A percentile compares a stretch with the other conserved stretches of the same genome.
Conservation (phyloP, 2,113 vertebrate species). For the Oncorhynchus kisutch region DNA sequence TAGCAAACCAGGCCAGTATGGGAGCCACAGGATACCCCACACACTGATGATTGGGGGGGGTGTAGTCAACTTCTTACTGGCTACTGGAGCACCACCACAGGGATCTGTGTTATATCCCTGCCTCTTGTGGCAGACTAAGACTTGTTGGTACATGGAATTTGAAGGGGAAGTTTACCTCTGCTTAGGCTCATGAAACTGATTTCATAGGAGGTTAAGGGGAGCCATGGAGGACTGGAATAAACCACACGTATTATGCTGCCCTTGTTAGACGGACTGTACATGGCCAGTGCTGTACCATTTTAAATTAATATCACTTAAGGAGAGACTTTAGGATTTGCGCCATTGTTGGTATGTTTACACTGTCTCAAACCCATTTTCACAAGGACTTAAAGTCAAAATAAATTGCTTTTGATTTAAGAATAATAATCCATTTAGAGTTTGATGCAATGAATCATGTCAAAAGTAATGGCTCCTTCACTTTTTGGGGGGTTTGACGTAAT, state of each 20-base stretch:
- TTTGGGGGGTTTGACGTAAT: conserved; percentile 35
- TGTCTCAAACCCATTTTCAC: conserved; percentile 67
- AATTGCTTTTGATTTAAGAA: conserved; percentile 28
- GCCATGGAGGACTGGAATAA: conserved; percentile 53
- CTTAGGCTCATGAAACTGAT: conserved; percentile 58
- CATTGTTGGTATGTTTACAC: conserved; percentile 61
- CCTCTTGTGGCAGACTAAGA: conserved; percentile 75
- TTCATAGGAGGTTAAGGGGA: conserved; percentile 30
- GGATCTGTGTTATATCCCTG: conserved; percentile 73
- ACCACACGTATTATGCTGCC: conserved; percentile 58
- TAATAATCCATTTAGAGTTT: conserved; percentile 32
- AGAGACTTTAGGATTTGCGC: conserved; percentile 47
- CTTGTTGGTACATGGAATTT: conserved; percentile 74
- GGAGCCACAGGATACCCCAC: conserved; percentile 88
- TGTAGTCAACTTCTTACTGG: conserved; percentile 58
- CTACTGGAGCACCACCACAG: conserved; percentile 62
- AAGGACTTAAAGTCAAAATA: conserved; percentile 38
- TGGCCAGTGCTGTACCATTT: conserved; percentile 72
- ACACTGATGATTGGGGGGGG: conserved; percentile 73
- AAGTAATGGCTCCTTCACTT: conserved; percentile 54
- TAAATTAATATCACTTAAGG: conserved; percentile 73
- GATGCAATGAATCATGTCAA: conserved; percentile 31
- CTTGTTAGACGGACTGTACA: conserved; percentile 65
- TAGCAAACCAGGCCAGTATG: conserved; percentile 85
- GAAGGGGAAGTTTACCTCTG: conserved; percentile 48